A percentile compares a stretch with the other conserved stretches of the same genome.
These are phyloP conservation scores for Portevinia maculata DNA, from an alignment of 2,888 invertebrate genomes.

Conservation along the genomic window DNA sequence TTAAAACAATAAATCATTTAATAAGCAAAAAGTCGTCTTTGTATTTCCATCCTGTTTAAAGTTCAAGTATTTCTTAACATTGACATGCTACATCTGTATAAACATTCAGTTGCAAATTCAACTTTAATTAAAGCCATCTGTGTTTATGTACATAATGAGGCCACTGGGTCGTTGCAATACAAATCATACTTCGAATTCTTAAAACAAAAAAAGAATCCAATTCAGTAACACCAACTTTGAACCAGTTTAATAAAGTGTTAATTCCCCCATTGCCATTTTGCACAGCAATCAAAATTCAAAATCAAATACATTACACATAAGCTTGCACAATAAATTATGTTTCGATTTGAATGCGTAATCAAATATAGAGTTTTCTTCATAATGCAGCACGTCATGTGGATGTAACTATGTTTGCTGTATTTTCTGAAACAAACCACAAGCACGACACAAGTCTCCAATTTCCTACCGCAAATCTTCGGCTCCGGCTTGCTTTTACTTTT, in stretches of 20 bases:
- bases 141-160: conserved; percentile 41
- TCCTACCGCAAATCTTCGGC: conserved; percentile 37
- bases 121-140: conserved; percentile 45
- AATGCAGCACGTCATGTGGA: conserved; percentile 4
- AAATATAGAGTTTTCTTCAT: conserved; percentile 47
- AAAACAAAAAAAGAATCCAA: not conserved
- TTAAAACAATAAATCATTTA: too few species aligned
- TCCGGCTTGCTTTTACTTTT: conserved; percentile 58
- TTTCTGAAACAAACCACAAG: conserved; percentile 58
- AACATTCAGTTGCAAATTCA: conserved; percentile 25
- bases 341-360: conserved; percentile 53
- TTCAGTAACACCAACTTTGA: conserved; percentile 27
- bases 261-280: conserved; percentile 41
- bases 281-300: conserved; percentile 39
- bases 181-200: not conserved
- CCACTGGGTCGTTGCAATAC: conserved; percentile 47
- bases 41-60: not conserved
- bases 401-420: too few species aligned
- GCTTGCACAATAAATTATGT: conserved; percentile 57
- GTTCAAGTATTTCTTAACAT: not conserved
- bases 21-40: too few species aligned
- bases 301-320: not conserved
- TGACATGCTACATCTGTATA: conserved; percentile 23
- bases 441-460: conserved; percentile 56
- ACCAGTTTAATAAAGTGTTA: conserved; percentile 43